A percentile compares a stretch with the other conserved stretches of the same genome.
Evolutionary conservation across 2,888 invertebrate species (phyloP).

Genomic region (Drosophila mettleri): DNA sequence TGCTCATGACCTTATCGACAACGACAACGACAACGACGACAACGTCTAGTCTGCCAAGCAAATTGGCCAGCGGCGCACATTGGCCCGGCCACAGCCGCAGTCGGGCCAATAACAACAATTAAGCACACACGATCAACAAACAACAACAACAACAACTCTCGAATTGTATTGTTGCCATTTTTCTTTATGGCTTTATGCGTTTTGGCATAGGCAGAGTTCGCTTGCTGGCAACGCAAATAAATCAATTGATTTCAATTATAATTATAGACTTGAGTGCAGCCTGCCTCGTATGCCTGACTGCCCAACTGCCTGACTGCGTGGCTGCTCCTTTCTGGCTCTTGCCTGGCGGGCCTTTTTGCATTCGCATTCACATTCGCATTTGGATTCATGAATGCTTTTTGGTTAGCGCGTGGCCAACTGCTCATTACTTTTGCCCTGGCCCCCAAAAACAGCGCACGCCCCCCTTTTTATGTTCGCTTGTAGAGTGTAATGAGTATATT

Average conservation of each 20-base stretch:
- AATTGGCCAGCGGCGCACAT: constrained; percentile 65
- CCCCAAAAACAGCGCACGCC: constrained; percentile 54
- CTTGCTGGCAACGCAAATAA: constrained; percentile 77
- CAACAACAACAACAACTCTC: constrained; percentile 36
- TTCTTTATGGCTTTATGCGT: constrained; percentile 73
- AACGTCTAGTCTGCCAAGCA: constrained; percentile 43
- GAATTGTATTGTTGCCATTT: constrained; percentile 80
- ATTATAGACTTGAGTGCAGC: constrained; percentile 76
- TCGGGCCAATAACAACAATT: constrained; percentile 77
- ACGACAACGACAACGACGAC: constrained; percentile 18
- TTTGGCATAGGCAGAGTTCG: constrained; percentile 68
- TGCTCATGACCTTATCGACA: constrained; percentile 78
- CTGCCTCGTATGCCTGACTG: constrained; percentile 22
- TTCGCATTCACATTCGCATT: constrained; percentile 22
- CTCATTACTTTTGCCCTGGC: constrained; percentile 74
- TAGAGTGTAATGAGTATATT: neutral
- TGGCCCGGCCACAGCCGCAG: constrained; percentile 41
- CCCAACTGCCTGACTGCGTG: neutral
- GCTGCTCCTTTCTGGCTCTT: constrained; percentile 7
- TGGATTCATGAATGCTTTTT: constrained; percentile 41
- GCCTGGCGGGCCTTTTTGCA: constrained; percentile 45
- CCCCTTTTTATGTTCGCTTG: constrained; percentile 18
- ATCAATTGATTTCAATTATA: constrained; percentile 85
- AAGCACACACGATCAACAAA: constrained; percentile 57
- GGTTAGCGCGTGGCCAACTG: constrained; percentile 75